A percentile compares a stretch with the other conserved stretches of the same genome.
These are phyloP conservation scores for Vulpes vulpes DNA, from an alignment of 2,113 vertebrate genomes.

Conservation along the genomic window DNA sequence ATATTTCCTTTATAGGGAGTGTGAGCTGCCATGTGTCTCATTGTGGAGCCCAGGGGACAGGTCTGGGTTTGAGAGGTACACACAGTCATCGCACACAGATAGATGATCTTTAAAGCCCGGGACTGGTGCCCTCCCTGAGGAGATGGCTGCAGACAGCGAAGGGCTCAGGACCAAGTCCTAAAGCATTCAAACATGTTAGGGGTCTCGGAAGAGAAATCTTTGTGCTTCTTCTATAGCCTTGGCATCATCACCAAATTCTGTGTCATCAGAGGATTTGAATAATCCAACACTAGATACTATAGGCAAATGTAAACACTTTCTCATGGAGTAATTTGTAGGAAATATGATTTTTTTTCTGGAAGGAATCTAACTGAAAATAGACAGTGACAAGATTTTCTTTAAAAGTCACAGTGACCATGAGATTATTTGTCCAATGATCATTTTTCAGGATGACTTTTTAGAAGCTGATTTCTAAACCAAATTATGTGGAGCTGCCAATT, in stretches of 20 bases:
- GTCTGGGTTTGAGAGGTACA: not conserved
- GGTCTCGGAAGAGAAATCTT: not conserved
- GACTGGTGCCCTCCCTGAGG: not conserved
- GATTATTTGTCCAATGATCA: not conserved
- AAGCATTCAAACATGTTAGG: no score
- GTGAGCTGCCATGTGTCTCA: not conserved
- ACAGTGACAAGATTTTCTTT: not conserved
- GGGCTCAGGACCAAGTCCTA: not conserved
- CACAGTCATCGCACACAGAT: not conserved
- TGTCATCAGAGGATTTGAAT: not conserved
- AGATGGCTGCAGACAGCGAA: not conserved
- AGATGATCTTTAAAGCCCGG: not conserved
- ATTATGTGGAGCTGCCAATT: not conserved
- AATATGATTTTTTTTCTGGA: no score
- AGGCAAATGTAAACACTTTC: not conserved
- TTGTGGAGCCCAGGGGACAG: not conserved
- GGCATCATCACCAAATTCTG: not conserved
- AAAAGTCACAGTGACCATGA: not conserved
- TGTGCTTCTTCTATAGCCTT: not conserved
- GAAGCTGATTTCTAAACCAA: not conserved
- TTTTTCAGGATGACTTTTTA: not conserved
- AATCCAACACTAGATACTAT: not conserved
- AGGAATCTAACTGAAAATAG: not conserved
- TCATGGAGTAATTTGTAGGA: not conserved
- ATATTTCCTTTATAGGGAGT: accelerated